Conservation (phyloP, 2,888 invertebrate species). For the Listrodromus nycthemerus region DNA sequence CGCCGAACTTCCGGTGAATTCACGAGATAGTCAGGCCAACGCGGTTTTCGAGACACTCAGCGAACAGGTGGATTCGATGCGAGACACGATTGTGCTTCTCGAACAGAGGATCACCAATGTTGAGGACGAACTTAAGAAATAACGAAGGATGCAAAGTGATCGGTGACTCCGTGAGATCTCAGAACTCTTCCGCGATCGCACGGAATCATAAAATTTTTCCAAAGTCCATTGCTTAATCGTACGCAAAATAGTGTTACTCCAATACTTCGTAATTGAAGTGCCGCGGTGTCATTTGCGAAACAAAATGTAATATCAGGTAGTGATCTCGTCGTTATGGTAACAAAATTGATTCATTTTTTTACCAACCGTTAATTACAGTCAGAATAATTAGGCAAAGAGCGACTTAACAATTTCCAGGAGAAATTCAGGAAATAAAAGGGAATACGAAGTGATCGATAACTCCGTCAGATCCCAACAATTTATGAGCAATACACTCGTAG, state of each 20-base stretch:
- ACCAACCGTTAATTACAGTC: not conserved
- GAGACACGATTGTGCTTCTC: slow-evolving; percentile 86
- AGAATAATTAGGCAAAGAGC: slow-evolving; percentile 74
- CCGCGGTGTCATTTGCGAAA: not conserved
- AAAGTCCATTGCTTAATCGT: slow-evolving; percentile 21
- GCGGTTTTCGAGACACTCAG: slow-evolving; percentile 85
- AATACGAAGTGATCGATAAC: slow-evolving; percentile 3
- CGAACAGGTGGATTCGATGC: slow-evolving; percentile 86
- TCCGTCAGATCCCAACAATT: not conserved
- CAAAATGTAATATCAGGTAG: not conserved
- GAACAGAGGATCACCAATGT: slow-evolving; percentile 86
- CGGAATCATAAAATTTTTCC: slow-evolving; percentile 5
- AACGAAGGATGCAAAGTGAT: slow-evolving; percentile 34
- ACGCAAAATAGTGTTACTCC: not conserved
- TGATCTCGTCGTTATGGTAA: not conserved
- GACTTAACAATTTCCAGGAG: slow-evolving; percentile 86
- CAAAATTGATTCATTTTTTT: no score
- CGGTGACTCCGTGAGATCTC: slow-evolving; percentile 7
- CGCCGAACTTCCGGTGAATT: slow-evolving; percentile 30
- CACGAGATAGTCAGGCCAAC: slow-evolving; percentile 43
- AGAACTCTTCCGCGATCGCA: not conserved
- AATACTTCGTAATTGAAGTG: not conserved
- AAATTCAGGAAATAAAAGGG: slow-evolving; percentile 75
- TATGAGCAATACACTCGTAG: slow-evolving; percentile 1
- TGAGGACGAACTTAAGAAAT: slow-evolving; percentile 83